These are phyloP conservation scores for Hesperia comma DNA, from an alignment of 2,888 invertebrate genomes.

Conservation along the genomic window DNA sequence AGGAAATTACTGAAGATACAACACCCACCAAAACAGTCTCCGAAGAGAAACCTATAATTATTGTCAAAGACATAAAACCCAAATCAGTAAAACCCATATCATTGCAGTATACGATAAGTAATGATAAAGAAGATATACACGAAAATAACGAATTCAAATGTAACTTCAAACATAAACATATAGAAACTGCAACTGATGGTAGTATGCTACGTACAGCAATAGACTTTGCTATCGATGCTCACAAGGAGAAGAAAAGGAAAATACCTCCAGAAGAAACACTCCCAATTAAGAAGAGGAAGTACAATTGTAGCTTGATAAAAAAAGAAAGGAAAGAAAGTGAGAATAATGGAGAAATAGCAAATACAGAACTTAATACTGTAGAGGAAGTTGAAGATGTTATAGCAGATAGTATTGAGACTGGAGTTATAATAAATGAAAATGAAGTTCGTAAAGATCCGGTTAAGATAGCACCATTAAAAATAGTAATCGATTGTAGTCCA, in stretches of 20 bases:
- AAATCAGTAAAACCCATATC: conserved; percentile 34
- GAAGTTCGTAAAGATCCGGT: background rate
- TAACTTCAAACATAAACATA: conserved; percentile 46
- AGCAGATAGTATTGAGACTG: background rate
- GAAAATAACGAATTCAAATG: conserved; percentile 45
- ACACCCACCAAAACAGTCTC: background rate
- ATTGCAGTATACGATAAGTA: background rate
- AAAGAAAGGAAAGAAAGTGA: background rate
- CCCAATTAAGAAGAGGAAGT: background rate
- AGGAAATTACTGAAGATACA: background rate
- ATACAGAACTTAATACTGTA: background rate
- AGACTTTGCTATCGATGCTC: conserved; percentile 46
- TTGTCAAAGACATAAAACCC: conserved; percentile 30
- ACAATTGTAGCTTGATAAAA: background rate
- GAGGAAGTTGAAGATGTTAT: background rate
- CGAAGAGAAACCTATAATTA: no score
- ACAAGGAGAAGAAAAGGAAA: conserved; percentile 30
- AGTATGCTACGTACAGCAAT: conserved; percentile 42
- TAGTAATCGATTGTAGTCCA: background rate
- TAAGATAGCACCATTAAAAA: no score
- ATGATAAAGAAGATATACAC: no score
- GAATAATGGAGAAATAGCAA: background rate
- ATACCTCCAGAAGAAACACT: background rate
- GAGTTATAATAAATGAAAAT: background rate
- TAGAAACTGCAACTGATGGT: background rate